These are phyloP conservation scores for Halcyon malimbica DNA, from an alignment of 2,113 vertebrate species.

Conservation along the genomic window DNA sequence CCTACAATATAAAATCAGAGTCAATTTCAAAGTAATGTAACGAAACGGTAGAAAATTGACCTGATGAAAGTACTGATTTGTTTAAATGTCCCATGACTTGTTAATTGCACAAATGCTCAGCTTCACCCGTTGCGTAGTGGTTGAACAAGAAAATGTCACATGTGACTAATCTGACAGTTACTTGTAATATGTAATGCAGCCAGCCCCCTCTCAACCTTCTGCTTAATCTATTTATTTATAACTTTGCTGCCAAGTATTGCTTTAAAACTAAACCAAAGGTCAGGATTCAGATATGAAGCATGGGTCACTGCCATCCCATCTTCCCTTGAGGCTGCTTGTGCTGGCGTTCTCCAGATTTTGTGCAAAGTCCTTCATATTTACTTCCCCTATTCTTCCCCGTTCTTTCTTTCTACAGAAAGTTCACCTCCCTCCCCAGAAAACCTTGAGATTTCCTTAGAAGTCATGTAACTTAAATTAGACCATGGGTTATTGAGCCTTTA, in stretches of 20 bases:
- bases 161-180: background rate
- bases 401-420: background rate
- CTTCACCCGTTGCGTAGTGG: background rate
- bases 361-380: background rate
- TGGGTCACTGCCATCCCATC: background rate
- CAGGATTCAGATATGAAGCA: background rate
- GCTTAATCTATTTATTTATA: background rate
- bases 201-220: background rate
- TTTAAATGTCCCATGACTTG: background rate
- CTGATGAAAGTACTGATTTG: background rate
- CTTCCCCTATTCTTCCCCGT: background rate
- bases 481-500: background rate
- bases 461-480: slow-evolving; percentile 8
- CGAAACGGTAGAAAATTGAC: background rate
- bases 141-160: background rate
- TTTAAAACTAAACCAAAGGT: background rate
- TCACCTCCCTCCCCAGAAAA: background rate
- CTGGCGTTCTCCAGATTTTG: background rate
- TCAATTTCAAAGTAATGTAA: background rate
- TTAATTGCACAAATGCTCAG: background rate
- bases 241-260: background rate
- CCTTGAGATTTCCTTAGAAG: background rate
- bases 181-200: background rate
- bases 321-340: background rate
- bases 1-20: background rate